These are phyloP conservation scores for Montipora capricornis DNA, from an alignment of 64 coral and sea anemone genomes.

Conservation along the genomic window DNA sequence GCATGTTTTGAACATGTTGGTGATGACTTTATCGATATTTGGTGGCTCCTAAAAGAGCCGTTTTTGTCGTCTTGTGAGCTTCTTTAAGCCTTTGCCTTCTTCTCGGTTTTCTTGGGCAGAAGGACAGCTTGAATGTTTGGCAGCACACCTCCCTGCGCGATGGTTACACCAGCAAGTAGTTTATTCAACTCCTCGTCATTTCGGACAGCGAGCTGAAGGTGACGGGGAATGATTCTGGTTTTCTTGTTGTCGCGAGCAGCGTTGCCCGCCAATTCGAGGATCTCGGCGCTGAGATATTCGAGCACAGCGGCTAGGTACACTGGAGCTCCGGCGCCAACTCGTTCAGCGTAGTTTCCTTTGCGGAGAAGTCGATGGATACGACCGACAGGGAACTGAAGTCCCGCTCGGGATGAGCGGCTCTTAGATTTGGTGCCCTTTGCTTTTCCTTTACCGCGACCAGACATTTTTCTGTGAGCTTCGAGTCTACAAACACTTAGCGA, in stretches of 20 bases:
- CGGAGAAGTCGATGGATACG: no score
- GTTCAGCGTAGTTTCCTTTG: no score
- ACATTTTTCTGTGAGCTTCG: neutral
- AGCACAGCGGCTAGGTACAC: no score
- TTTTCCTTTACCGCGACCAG: conserved; percentile 39
- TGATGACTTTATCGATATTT: neutral
- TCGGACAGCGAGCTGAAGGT: no score
- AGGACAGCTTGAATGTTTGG: conserved; percentile 28
- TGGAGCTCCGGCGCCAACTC: no score
- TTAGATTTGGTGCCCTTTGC: conserved; percentile 43
- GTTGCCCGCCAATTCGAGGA: no score
- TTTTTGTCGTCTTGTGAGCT: neutral
- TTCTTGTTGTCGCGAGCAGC: no score
- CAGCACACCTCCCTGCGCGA: neutral
- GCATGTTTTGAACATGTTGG: neutral
- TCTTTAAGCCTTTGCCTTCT: no score
- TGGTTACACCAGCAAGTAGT: no score
- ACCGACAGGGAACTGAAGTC: conserved; percentile 2
- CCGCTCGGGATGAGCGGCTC: conserved; percentile 20
- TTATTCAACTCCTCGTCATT: no score
- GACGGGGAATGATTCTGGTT: no score
- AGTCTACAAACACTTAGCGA: neutral
- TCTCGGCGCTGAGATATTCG: no score
- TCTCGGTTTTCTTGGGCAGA: neutral
- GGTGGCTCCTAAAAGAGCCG: conserved; percentile 42